These are phyloP conservation scores for Callaeas wilsoni DNA, from an alignment of 2,113 vertebrate genomes.

Conservation along the genomic window DNA sequence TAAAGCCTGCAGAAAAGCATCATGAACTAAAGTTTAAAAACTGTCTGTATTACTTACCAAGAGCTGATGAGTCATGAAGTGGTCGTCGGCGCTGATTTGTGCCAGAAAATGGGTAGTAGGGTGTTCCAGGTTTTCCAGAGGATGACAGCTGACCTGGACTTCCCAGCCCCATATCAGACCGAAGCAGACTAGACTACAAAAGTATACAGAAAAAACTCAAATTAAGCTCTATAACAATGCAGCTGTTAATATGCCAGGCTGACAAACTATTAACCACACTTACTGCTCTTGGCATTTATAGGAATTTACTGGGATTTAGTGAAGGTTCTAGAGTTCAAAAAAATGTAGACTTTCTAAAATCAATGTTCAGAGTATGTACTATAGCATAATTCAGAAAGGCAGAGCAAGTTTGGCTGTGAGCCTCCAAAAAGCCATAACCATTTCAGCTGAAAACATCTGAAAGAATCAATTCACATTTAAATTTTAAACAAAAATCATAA, in stretches of 20 bases:
- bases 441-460: background rate
- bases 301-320: background rate
- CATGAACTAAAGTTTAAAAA: background rate
- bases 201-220: constrained; percentile 9
- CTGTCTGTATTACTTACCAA: constrained; percentile 72
- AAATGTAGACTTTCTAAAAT: background rate
- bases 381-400: background rate
- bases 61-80: constrained; percentile 82
- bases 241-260: background rate
- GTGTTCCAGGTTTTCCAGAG: constrained; percentile 84
- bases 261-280: background rate
- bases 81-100: constrained; percentile 89
- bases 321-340: background rate
- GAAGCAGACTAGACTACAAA: constrained; percentile 81
- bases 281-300: background rate
- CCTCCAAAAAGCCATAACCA: background rate
- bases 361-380: background rate
- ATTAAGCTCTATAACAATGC: background rate
- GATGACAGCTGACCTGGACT: constrained; percentile 82
- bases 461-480: background rate
- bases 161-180: constrained; percentile 81
- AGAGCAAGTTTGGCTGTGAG: background rate
- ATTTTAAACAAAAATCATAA: background rate
- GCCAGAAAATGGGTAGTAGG: constrained; percentile 85
- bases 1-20: background rate